These are phyloP conservation scores for Poeciliopsis paucimaculata DNA, from an alignment of 2,797 vertebrate genomes.

Conservation along the genomic window DNA sequence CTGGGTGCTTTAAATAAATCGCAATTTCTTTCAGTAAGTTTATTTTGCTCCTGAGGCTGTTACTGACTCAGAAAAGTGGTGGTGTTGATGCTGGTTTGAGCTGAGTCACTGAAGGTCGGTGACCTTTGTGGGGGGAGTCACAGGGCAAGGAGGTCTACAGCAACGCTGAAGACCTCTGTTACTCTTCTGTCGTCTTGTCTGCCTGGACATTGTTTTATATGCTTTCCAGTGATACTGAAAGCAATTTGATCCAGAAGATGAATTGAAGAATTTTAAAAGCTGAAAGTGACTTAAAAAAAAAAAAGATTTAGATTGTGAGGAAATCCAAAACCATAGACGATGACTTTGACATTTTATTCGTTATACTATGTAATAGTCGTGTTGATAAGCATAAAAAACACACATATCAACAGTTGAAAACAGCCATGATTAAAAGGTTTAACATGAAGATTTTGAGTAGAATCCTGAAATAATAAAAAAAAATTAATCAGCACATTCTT, in stretches of 20 bases:
- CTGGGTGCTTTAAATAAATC: conserved; percentile 1
- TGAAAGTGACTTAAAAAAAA: background rate
- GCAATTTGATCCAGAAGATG: background rate
- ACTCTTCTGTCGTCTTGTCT: conserved; percentile 15
- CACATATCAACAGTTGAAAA: too few species aligned
- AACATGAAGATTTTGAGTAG: background rate
- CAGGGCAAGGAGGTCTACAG: background rate
- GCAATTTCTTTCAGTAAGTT: background rate
- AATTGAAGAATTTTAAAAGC: background rate
- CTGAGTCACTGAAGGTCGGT: background rate
- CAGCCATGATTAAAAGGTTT: background rate
- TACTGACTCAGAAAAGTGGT: background rate
- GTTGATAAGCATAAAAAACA: background rate
- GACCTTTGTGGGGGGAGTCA: background rate
- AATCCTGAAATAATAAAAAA: background rate
- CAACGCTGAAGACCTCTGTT: background rate
- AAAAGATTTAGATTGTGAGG: background rate
- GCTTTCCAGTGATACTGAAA: conserved; percentile 11
- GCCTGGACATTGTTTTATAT: conserved; percentile 22
- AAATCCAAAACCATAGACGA: background rate
- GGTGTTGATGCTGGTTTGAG: background rate
- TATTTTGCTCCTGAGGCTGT: background rate
- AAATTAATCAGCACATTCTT: background rate
- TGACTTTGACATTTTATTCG: background rate
- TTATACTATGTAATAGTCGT: background rate